A percentile compares a stretch with the other conserved stretches of the same genome.
These are phyloP conservation scores for Dreissena polymorpha DNA, from an alignment of 1,140 invertebrate genomes.

Conservation along the genomic window DNA sequence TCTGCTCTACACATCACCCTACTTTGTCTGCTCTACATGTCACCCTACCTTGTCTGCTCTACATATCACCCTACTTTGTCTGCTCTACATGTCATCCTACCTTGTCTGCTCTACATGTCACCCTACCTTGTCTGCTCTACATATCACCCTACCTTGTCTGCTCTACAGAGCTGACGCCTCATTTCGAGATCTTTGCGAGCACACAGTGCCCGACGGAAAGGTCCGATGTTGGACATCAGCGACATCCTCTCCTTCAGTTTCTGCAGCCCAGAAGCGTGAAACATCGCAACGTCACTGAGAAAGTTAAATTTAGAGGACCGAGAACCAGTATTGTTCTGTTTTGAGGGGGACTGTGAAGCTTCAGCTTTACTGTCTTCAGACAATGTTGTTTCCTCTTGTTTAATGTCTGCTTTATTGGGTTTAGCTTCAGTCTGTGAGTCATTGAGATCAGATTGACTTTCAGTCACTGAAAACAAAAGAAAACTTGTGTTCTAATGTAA, in stretches of 20 bases:
- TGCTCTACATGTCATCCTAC: too few species aligned
- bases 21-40: too few species aligned
- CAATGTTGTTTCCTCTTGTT: slow-evolving; percentile 39
- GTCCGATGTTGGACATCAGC: slow-evolving; percentile 72
- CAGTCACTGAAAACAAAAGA: slow-evolving; percentile 8
- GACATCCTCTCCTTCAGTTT: slow-evolving; percentile 65
- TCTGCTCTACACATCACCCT: too few species aligned
- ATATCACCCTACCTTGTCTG: slow-evolving; percentile 72
- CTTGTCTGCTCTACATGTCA: too few species aligned
- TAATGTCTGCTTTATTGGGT: slow-evolving; percentile 22
- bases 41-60: too few species aligned
- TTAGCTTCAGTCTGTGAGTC: background rate
- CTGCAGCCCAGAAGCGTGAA: slow-evolving; percentile 62
- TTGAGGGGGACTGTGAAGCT: background rate
- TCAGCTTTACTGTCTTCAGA: slow-evolving; percentile 18
- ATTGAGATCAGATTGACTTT: background rate
- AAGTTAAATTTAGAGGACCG: slow-evolving; percentile 62
- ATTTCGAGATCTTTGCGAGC: slow-evolving; percentile 77
- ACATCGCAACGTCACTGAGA: slow-evolving; percentile 65
- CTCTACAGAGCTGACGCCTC: slow-evolving; percentile 74
- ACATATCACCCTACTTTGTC: too few species aligned
- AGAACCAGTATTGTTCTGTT: slow-evolving; percentile 1
- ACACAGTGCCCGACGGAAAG: slow-evolving; percentile 75
- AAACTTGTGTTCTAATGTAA: too few species aligned
- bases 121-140: too few species aligned